phyloP scores from a whole-genome alignment of 2,113 vertebrate genomes.

The Catagonus wagneri region DNA sequence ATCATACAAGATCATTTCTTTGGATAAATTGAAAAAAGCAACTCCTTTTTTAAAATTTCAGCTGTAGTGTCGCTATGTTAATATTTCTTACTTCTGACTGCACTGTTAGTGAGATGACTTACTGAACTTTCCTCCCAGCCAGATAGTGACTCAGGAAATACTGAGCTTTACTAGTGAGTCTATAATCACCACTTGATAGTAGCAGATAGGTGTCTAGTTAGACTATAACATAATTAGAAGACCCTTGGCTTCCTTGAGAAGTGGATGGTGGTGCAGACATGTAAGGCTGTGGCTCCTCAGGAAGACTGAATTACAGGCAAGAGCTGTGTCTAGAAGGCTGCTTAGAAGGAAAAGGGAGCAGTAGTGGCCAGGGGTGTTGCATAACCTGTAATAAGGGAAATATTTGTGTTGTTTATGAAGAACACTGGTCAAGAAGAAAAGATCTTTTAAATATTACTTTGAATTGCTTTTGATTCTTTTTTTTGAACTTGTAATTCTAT shows the following conservation, averaged over 20 bases:
- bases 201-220: background rate
- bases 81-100: background rate
- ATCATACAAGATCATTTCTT: background rate
- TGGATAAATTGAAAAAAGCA: background rate
- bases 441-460: background rate
- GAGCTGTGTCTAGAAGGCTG: background rate
- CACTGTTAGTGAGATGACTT: background rate
- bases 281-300: background rate
- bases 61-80: background rate
- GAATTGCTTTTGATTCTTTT: background rate
- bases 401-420: background rate
- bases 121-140: background rate
- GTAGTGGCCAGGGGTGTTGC: fast-evolving
- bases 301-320: background rate
- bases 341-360: background rate
- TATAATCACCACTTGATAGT: background rate
- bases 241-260: background rate
- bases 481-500: background rate
- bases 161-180: background rate
- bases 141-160: background rate
- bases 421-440: background rate
- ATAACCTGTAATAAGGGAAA: background rate
- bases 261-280: background rate
- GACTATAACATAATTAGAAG: background rate
- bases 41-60: background rate